Percentiles rank a stretch among this genome's conserved stretches.
Evolutionary conservation across 2,888 invertebrate genomes (phyloP).

Genomic region (Tanypteryx hageni): DNA sequence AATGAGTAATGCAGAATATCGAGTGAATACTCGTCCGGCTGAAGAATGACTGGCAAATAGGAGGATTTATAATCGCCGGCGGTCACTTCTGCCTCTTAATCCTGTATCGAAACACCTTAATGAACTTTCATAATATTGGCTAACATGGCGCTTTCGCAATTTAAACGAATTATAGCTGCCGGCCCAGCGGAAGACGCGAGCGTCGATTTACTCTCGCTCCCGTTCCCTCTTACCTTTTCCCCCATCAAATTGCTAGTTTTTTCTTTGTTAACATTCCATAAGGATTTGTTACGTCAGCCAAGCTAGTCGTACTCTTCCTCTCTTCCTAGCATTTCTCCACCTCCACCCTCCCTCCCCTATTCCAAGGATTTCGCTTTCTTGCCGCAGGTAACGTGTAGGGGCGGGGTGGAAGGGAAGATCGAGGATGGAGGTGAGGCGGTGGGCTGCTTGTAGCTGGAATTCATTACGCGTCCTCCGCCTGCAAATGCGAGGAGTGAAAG

Average conservation of each 20-base stretch:
- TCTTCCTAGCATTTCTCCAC: too few species aligned
- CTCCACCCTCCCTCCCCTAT: neutral
- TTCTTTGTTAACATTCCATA: neutral
- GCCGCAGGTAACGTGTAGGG: neutral
- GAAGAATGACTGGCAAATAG: too few species aligned
- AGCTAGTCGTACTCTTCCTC: neutral
- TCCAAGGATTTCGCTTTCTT: neutral
- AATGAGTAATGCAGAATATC: too few species aligned
- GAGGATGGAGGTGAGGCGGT: neutral
- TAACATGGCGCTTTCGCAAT: neutral
- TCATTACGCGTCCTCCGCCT: neutral
- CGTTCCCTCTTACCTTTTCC: neutral
- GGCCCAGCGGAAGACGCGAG: neutral
- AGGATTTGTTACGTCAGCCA: neutral
- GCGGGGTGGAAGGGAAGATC: neutral
- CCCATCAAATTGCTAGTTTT: neutral
- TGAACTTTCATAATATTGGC: too few species aligned
- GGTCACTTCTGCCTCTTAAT: neutral
- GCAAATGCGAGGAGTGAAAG: neutral
- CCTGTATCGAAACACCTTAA: neutral
- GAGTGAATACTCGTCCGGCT: too few species aligned
- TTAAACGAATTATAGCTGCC: neutral
- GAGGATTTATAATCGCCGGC: too few species aligned
- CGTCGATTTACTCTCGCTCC: neutral
- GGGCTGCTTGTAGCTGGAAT: neutral